Evolutionary conservation across 2,113 vertebrate genomes (phyloP).

Genomic region (Lipotes vexillifer): DNA sequence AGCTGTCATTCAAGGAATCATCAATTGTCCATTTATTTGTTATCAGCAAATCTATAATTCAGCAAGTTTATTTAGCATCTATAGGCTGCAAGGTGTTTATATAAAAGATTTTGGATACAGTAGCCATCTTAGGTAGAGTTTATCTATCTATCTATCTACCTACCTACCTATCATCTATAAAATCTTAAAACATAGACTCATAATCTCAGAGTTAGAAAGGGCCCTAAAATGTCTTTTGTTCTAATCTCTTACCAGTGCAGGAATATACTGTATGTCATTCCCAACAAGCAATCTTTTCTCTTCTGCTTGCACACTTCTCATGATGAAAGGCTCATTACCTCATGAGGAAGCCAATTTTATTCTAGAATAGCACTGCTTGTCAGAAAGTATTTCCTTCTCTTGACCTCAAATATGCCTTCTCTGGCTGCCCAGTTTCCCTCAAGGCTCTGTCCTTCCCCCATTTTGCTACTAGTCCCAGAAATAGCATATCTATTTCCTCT

Average conservation of each 20-base stretch:
- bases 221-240: background rate
- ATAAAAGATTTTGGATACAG: background rate
- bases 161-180: background rate
- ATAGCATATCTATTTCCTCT: background rate
- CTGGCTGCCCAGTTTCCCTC: background rate
- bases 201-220: background rate
- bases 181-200: background rate
- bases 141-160: background rate
- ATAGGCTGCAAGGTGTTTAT: background rate
- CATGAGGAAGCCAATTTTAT: background rate
- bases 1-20: background rate
- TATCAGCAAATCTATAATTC: background rate
- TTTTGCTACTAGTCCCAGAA: background rate
- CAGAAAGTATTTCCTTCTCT: background rate
- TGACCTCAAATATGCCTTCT: background rate
- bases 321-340: background rate
- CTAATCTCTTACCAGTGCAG: background rate
- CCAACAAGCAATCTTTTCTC: background rate
- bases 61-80: background rate
- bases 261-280: background rate
- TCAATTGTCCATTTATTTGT: background rate
- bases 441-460: fast-evolving
- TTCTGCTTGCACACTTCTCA: background rate
- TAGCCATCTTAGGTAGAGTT: background rate
- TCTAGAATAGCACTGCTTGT: background rate